Evolutionary conservation across 2,797 vertebrate genomes (phyloP).

Genomic region (Eulemur rubriventer): DNA sequence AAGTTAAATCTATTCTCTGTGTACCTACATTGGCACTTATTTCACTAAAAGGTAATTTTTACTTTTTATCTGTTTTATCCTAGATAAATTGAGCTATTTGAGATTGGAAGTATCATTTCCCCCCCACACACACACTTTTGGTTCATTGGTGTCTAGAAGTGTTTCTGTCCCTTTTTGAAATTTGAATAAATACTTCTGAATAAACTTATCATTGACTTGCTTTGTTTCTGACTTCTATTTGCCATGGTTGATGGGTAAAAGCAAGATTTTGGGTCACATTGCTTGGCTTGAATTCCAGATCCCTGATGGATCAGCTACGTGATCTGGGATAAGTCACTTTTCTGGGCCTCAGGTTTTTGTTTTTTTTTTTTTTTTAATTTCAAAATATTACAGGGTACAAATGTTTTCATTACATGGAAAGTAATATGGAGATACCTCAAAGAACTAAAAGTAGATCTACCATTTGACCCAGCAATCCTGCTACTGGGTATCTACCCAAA

Average conservation of each 20-base stretch:
- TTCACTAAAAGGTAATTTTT: background rate
- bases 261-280: background rate
- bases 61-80: background rate
- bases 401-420: too few relatives aligned
- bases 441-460: too few relatives aligned
- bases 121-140: background rate
- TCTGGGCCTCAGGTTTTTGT: background rate
- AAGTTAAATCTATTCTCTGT: background rate
- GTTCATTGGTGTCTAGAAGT: background rate
- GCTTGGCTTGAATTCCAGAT: background rate
- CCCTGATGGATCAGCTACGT: background rate
- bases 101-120: background rate
- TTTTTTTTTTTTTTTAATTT: too few relatives aligned
- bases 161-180: background rate
- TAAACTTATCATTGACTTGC: background rate
- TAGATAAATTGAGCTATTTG: background rate
- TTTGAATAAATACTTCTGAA: background rate
- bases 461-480: too few relatives aligned
- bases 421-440: too few relatives aligned
- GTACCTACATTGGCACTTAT: background rate
- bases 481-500: too few relatives aligned
- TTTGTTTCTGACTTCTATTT: background rate
- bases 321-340: background rate
- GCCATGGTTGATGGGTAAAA: background rate
- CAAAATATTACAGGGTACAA: too few relatives aligned